Percentiles rank a stretch among this genome's conserved stretches.
phyloP scores from a whole-genome alignment of 2,888 invertebrate species.

The Darwinula stevensoni region DNA sequence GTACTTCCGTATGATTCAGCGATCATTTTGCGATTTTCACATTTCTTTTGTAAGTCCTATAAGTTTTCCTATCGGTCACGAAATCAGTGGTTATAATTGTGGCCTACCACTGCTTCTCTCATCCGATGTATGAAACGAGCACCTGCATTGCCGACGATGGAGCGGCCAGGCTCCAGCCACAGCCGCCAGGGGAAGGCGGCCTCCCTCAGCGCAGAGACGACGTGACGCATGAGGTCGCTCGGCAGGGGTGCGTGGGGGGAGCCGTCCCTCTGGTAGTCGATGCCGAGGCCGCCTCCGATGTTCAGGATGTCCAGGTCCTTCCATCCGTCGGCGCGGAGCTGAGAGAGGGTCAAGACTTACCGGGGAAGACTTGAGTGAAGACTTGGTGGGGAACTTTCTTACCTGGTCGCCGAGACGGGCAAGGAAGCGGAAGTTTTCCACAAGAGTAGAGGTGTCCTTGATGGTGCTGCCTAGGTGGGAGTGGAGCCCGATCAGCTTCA shows the following conservation, averaged over 20 bases:
- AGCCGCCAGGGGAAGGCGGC: slow-evolving; percentile 9
- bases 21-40: too few relatives aligned
- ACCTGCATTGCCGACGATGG: slow-evolving; percentile 14
- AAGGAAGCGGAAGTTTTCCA: slow-evolving; percentile 12
- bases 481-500: slow-evolving; percentile 16
- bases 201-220: slow-evolving; percentile 9
- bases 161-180: slow-evolving; percentile 17
- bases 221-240: slow-evolving; percentile 7
- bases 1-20: too few relatives aligned
- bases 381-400: too few relatives aligned
- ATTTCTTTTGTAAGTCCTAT: too few relatives aligned
- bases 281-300: slow-evolving; percentile 17
- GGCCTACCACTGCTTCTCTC: too few relatives aligned
- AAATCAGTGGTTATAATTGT: too few relatives aligned
- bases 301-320: slow-evolving; percentile 13
- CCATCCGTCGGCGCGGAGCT: slow-evolving; percentile 10
- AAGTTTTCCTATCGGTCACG: too few relatives aligned
- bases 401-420: slow-evolving; percentile 10
- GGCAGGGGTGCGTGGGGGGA: slow-evolving; percentile 11
- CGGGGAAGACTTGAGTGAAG: too few relatives aligned
- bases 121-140: too few relatives aligned
- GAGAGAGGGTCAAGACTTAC: too few relatives aligned
- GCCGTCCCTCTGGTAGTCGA: slow-evolving; percentile 13
- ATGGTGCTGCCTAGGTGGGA: slow-evolving; percentile 15
- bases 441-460: slow-evolving; percentile 10